phyloP scores from a whole-genome alignment of 2,113 vertebrate genomes.

The Eudyptes chrysolophus region DNA sequence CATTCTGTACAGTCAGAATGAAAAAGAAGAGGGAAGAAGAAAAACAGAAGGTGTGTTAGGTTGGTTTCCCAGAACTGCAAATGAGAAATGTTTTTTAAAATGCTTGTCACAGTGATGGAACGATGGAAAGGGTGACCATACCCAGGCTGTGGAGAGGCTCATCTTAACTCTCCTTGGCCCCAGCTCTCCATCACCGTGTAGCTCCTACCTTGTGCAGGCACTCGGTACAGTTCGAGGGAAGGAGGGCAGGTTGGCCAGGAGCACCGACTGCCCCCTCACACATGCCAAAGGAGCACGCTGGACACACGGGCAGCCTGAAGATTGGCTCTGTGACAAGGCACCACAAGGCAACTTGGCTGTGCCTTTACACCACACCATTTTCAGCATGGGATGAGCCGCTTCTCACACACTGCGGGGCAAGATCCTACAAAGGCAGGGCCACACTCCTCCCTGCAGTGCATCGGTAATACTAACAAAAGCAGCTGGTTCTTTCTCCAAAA shows the following conservation, averaged over 20 bases:
- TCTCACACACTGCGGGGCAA: not conserved
- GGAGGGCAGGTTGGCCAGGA: not conserved
- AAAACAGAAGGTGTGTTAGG: not conserved
- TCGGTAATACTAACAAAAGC: not conserved
- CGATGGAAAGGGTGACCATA: not conserved
- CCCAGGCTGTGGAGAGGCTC: not conserved
- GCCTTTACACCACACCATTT: not conserved
- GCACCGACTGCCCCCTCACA: not conserved
- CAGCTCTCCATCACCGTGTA: not conserved
- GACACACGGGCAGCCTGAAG: not conserved
- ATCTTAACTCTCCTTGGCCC: not conserved
- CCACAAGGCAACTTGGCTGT: not conserved
- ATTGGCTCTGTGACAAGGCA: not conserved
- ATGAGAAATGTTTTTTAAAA: not conserved
- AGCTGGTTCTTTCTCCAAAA: not conserved
- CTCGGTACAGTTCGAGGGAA: fast-evolving
- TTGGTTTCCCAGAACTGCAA: not conserved
- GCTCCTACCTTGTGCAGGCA: not conserved
- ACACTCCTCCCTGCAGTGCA: not conserved
- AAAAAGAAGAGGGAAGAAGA: not conserved
- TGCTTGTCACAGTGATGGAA: not conserved
- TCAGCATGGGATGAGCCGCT: not conserved
- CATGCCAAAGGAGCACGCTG: fast-evolving
- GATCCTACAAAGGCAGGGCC: not conserved
- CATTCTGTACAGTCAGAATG: not conserved